Conservation (phyloP, 2,888 invertebrate species). For the Trichogramma evanescens region DNA sequence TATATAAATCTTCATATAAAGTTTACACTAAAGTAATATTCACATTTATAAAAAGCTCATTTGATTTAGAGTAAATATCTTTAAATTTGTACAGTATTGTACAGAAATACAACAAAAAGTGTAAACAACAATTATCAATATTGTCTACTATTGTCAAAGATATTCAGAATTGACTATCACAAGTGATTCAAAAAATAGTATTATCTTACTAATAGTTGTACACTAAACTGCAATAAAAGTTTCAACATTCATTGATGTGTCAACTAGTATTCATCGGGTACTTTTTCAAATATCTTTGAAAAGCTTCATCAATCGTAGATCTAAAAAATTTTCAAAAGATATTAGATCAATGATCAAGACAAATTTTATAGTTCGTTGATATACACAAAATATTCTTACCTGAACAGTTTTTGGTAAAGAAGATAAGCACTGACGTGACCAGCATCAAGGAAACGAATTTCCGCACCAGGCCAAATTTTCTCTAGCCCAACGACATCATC, state of each 20-base stretch:
- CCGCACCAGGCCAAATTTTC: conserved; percentile 89
- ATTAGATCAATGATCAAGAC: not conserved
- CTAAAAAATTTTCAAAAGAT: conserved; percentile 48
- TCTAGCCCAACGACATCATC: conserved; percentile 74
- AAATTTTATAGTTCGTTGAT: not conserved
- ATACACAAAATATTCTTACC: conserved; percentile 51
- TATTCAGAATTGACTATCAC: not conserved
- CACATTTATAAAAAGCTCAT: no score
- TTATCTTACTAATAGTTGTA: not conserved
- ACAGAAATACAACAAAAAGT: no score
- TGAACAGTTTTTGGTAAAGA: conserved; percentile 77
- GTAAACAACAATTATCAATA: no score
- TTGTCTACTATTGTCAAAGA: no score
- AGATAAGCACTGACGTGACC: conserved; percentile 88
- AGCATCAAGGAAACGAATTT: conserved; percentile 78
- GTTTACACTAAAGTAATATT: no score
- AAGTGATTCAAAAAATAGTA: conserved; percentile 2
- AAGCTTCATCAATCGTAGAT: conserved; percentile 69
- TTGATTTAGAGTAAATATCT: no score
- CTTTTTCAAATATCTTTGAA: conserved; percentile 60
- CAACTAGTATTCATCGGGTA: conserved; percentile 34
- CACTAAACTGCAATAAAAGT: not conserved
- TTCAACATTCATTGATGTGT: conserved; percentile 5
- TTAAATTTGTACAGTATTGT: no score
- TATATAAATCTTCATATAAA: conserved; percentile 17